These are phyloP conservation scores for Tinamus guttatus DNA, from an alignment of 2,113 vertebrate species.

Conservation along the genomic window DNA sequence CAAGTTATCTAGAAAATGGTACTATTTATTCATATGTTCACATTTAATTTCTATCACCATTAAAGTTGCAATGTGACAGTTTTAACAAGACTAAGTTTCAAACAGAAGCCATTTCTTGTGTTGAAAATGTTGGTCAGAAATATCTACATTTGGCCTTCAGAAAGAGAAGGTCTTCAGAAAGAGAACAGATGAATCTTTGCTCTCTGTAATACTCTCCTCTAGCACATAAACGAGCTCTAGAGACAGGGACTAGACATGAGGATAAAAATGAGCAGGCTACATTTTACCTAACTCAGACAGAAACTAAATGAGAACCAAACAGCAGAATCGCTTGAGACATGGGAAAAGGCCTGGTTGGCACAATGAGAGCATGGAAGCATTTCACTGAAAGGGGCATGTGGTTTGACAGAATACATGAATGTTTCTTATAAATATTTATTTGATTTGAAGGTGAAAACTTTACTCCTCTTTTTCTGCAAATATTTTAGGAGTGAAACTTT, in stretches of 20 bases:
- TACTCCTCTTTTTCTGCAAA: not conserved
- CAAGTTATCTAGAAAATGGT: not conserved
- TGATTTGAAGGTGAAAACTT: not conserved
- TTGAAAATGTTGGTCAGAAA: not conserved
- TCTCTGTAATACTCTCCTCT: not conserved
- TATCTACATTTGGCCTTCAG: not conserved
- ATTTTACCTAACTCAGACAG: not conserved
- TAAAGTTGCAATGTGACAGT: not conserved
- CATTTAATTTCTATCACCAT: not conserved
- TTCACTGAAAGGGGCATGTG: not conserved
- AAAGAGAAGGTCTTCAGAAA: not conserved
- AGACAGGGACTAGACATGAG: not conserved
- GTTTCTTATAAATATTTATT: not conserved
- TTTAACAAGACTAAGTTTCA: not conserved
- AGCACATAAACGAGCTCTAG: not conserved
- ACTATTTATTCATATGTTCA: not conserved
- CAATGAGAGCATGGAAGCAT: not conserved
- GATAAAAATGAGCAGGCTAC: not conserved
- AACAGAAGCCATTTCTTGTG: not conserved
- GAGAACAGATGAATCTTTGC: not conserved
- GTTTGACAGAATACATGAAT: not conserved
- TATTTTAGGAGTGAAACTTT: not conserved
- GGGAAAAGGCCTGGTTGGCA: not conserved
- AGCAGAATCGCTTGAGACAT: not conserved
- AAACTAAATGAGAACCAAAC: not conserved